Evolutionary conservation across 2,113 vertebrate genomes (phyloP).

Genomic region (Amphiprion ocellaris): DNA sequence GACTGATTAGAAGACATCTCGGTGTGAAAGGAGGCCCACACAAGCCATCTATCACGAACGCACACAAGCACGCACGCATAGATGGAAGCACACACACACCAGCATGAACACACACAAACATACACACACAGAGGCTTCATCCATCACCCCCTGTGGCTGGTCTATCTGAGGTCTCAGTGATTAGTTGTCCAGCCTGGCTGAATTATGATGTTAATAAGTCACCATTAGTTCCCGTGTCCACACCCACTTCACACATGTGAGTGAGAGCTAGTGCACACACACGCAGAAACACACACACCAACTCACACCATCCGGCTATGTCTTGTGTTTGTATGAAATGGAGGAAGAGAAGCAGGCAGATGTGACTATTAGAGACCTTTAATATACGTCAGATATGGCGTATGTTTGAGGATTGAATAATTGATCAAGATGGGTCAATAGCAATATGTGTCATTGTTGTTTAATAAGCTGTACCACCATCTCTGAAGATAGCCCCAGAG

Average conservation of each 20-base stretch:
- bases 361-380: slow-evolving; percentile 28
- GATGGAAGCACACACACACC: slow-evolving; percentile 7
- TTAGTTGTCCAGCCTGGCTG: slow-evolving; percentile 82
- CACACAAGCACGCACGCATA: slow-evolving; percentile 33
- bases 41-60: slow-evolving; percentile 68
- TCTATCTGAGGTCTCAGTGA: slow-evolving; percentile 80
- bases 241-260: slow-evolving; percentile 61
- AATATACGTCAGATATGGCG: slow-evolving; percentile 43
- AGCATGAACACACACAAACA: slow-evolving; percentile 33
- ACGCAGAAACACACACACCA: slow-evolving; percentile 13
- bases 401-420: slow-evolving; percentile 50
- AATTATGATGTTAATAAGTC: slow-evolving; percentile 85
- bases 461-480: slow-evolving; percentile 60
- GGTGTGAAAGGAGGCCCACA: slow-evolving; percentile 75
- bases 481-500: slow-evolving; percentile 51
- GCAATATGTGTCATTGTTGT: slow-evolving; percentile 62
- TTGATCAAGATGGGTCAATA: slow-evolving; percentile 65
- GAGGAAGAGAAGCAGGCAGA: not conserved
- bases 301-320: slow-evolving; percentile 8
- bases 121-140: slow-evolving; percentile 64
- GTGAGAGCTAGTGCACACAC: not conserved
- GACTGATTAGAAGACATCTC: slow-evolving; percentile 80
- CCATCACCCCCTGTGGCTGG: slow-evolving; percentile 75
- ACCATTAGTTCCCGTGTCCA: slow-evolving; percentile 74
- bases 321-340: not conserved